Evolutionary conservation across 2,797 vertebrate species (phyloP).

Genomic region (Pipistrellus pygmaeus): DNA sequence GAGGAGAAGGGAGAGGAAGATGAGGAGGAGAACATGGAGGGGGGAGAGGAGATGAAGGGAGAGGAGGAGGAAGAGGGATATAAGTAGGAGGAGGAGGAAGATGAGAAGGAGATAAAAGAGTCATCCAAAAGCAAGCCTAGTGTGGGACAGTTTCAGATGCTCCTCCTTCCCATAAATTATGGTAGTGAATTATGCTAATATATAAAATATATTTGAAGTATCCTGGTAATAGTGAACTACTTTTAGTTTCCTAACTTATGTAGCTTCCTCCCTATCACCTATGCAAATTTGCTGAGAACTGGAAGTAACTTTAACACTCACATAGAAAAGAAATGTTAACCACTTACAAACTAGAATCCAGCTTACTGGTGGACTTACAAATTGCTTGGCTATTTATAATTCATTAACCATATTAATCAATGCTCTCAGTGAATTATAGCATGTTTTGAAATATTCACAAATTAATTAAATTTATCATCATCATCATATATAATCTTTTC

Average conservation of each 20-base stretch:
- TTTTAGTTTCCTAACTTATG: not conserved
- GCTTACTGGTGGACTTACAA: not conserved
- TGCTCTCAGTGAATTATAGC: not conserved
- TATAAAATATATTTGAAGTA: not conserved
- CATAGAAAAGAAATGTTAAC: not conserved
- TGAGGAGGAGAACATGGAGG: too few relatives aligned
- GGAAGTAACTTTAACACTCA: not conserved
- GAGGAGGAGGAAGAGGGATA: too few relatives aligned
- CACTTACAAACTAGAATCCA: not conserved
- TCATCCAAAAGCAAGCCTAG: not conserved
- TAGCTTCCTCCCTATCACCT: not conserved
- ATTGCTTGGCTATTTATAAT: not conserved
- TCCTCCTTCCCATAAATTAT: not conserved
- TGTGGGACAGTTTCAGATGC: not conserved
- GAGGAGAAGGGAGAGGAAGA: too few relatives aligned
- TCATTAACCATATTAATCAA: not conserved
- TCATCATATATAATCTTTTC: not conserved
- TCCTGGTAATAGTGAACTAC: not conserved
- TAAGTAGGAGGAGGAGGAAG: too few relatives aligned
- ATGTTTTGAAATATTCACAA: not conserved
- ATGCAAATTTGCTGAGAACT: not conserved
- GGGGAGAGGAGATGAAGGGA: too few relatives aligned
- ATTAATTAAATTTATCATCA: not conserved
- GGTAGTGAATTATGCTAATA: not conserved
- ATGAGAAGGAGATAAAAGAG: not conserved